A percentile compares a stretch with the other conserved stretches of the same genome.
These are phyloP conservation scores for Macrobrachium rosenbergii DNA, from an alignment of 1,140 invertebrate genomes.

Conservation along the genomic window DNA sequence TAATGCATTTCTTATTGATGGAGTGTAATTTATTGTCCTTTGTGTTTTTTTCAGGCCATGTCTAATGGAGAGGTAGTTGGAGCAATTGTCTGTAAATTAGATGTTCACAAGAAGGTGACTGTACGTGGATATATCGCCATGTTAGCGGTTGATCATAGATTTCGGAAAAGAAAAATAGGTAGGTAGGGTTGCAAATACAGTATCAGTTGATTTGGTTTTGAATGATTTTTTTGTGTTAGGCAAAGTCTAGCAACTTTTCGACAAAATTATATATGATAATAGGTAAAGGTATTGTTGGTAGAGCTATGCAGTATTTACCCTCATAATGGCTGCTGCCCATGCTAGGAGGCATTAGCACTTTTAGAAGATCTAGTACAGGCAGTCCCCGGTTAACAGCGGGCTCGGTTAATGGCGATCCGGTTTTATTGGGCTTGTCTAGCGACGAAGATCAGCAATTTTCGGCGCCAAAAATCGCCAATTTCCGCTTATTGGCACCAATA, in stretches of 20 bases:
- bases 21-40: slow-evolving; percentile 8
- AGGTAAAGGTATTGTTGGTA: too few species aligned
- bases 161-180: slow-evolving; percentile 96
- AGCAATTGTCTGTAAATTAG: slow-evolving; percentile 98
- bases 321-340: not conserved
- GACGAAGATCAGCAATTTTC: too few species aligned
- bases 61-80: slow-evolving; percentile 90
- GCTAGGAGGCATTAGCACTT: too few species aligned
- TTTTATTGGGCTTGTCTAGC: too few species aligned
- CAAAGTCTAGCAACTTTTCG: too few species aligned
- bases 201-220: not conserved
- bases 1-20: not conserved
- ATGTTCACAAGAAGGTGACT: slow-evolving; percentile 92
- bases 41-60: slow-evolving; percentile 77
- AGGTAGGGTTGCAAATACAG: slow-evolving; percentile 73
- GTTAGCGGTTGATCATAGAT: slow-evolving; percentile 97
- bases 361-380: too few species aligned
- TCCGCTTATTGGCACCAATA: too few species aligned
- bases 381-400: too few species aligned
- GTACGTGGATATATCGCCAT: slow-evolving; percentile 98
- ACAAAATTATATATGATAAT: too few species aligned
- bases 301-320: not conserved
- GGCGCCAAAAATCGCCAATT: too few species aligned
- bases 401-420: too few species aligned
- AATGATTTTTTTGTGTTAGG: not conserved